Percentiles rank a stretch among this genome's conserved stretches.
phyloP scores from a whole-genome alignment of 2,797 vertebrate genomes.

The Brotula barbata region DNA sequence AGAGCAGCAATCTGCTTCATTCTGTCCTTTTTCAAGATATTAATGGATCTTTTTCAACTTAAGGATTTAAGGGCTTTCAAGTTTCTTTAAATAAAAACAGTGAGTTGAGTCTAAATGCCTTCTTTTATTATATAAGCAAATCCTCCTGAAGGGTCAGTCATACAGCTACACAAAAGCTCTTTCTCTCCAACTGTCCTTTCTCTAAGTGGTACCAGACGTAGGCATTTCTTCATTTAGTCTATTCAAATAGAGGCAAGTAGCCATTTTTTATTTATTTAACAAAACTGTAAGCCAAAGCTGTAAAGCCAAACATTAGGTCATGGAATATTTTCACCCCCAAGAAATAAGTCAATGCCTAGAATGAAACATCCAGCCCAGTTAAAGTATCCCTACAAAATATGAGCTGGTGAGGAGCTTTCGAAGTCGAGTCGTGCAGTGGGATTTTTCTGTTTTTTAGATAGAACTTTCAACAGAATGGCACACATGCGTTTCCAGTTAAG shows the following conservation, averaged over 20 bases:
- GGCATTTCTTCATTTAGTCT: conserved; percentile 74
- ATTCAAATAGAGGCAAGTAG: conserved; percentile 65
- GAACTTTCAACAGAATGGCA: conserved; percentile 68
- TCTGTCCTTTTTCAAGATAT: too few relatives aligned
- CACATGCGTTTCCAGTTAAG: conserved; percentile 83
- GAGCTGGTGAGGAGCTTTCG: conserved; percentile 71
- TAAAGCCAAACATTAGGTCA: conserved; percentile 84
- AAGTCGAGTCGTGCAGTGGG: conserved; percentile 71
- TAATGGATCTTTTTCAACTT: too few relatives aligned
- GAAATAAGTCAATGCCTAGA: conserved; percentile 75
- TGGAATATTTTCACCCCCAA: conserved; percentile 77
- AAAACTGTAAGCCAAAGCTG: conserved; percentile 76
- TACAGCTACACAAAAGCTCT: conserved; percentile 73
- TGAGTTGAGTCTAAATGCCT: conserved; percentile 36
- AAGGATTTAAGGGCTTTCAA: too few relatives aligned
- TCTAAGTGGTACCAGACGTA: conserved; percentile 79
- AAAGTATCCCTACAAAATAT: conserved; percentile 72
- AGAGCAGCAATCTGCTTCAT: too few relatives aligned
- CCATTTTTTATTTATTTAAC: conserved; percentile 80
- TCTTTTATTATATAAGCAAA: conserved; percentile 47
- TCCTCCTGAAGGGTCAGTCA: conserved; percentile 55
- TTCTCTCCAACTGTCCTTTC: conserved; percentile 68
- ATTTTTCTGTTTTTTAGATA: conserved; percentile 70
- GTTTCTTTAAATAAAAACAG: too few relatives aligned
- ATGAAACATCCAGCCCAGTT: conserved; percentile 76